Conservation (phyloP, 2,797 vertebrate species). For the Pangasius macronema region DNA sequence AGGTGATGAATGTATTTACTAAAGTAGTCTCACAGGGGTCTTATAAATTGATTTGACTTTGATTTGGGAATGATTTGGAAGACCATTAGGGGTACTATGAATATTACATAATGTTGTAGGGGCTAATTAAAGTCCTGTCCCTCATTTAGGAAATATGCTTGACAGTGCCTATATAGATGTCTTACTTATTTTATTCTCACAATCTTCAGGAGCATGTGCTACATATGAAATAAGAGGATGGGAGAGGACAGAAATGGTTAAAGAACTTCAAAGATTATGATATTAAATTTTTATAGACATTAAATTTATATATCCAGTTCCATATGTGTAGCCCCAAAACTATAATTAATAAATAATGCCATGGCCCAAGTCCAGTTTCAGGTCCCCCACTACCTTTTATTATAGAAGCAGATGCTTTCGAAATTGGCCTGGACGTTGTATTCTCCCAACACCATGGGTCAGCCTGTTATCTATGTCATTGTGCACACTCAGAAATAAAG, state of each 20-base stretch:
- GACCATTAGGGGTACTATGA: not conserved
- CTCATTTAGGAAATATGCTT: not conserved
- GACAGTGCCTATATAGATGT: not conserved
- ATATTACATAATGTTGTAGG: not conserved
- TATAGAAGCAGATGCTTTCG: conserved; percentile 10
- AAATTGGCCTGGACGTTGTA: conserved; percentile 10
- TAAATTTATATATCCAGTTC: not conserved
- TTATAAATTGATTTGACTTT: not conserved
- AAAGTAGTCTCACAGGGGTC: not conserved
- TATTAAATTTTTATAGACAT: not conserved
- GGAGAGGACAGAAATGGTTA: too few species aligned
- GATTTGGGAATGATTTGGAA: not conserved
- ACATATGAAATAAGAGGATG: not conserved
- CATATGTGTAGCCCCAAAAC: not conserved
- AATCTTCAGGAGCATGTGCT: not conserved
- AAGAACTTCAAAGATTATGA: not conserved
- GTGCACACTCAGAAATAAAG: not conserved
- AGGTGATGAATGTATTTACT: not conserved
- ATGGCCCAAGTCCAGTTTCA: not conserved
- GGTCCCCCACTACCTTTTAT: not conserved
- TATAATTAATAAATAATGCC: conserved; percentile 15
- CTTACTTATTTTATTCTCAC: not conserved
- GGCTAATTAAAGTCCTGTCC: not conserved
- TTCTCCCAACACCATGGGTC: not conserved
- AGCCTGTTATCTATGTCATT: conserved; percentile 9